These are phyloP conservation scores for Hesperia comma DNA, from an alignment of 2,888 invertebrate genomes.

Conservation along the genomic window DNA sequence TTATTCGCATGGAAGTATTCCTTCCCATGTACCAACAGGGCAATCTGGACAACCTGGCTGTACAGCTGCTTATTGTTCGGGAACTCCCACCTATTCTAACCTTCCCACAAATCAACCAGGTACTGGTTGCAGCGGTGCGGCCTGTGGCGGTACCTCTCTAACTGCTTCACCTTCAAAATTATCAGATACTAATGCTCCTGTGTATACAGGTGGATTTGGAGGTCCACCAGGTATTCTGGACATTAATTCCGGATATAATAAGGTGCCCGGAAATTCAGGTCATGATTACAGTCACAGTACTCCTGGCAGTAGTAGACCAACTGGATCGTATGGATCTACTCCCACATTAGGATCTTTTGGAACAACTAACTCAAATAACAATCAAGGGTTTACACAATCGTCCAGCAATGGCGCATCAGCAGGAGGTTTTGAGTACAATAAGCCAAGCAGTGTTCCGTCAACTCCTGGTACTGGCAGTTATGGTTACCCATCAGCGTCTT, in stretches of 20 bases:
- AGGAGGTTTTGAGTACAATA: not conserved
- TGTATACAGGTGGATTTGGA: slow-evolving; percentile 44
- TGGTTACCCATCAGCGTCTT: slow-evolving; percentile 2
- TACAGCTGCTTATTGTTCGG: slow-evolving; percentile 48
- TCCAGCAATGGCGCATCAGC: not conserved
- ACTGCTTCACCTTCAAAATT: slow-evolving; percentile 20
- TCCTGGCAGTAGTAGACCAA: slow-evolving; percentile 3
- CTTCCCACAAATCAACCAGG: slow-evolving; percentile 18
- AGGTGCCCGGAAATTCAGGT: slow-evolving; percentile 13
- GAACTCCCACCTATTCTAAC: not conserved
- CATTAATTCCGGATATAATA: not conserved
- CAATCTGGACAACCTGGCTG: slow-evolving; percentile 40
- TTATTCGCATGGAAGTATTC: slow-evolving; percentile 39
- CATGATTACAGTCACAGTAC: slow-evolving; percentile 3
- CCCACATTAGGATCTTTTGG: slow-evolving; percentile 22
- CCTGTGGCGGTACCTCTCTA: not conserved
- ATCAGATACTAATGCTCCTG: slow-evolving; percentile 30
- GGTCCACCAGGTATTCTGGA: slow-evolving; percentile 33
- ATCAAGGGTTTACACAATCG: slow-evolving; percentile 7
- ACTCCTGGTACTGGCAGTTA: not conserved
- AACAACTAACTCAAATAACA: slow-evolving; percentile 34
- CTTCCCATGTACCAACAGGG: slow-evolving; percentile 16
- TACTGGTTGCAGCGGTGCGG: slow-evolving; percentile 15
- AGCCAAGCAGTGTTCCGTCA: slow-evolving; percentile 16
- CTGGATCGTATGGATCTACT: slow-evolving; percentile 16